phyloP scores from a whole-genome alignment of 2,113 vertebrate species.

The Riparia riparia region DNA sequence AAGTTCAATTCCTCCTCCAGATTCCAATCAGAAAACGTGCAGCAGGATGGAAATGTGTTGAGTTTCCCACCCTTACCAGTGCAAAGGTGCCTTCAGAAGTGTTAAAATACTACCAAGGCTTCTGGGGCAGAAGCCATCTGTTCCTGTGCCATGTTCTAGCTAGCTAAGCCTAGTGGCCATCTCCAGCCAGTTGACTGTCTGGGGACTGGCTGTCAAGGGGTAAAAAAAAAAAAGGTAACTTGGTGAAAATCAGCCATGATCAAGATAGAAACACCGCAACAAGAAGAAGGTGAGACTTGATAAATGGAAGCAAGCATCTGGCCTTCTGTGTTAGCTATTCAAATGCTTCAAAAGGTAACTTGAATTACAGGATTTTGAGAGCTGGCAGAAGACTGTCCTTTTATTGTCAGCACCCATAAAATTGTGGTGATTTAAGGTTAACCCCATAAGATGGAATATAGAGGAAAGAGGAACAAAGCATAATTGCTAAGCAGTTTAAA shows the following conservation, averaged over 20 bases:
- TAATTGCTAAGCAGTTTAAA: not conserved
- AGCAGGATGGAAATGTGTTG: not conserved
- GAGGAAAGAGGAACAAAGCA: not conserved
- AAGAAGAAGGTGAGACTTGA: not conserved
- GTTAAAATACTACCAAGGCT: not conserved
- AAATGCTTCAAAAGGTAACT: not conserved
- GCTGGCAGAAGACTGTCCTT: not conserved
- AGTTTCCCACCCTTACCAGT: not conserved
- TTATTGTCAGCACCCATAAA: not conserved
- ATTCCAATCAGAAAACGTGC: not conserved
- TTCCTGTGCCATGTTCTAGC: not conserved
- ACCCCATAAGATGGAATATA: not conserved
- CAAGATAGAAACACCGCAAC: not conserved
- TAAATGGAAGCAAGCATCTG: not conserved
- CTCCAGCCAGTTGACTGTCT: not conserved
- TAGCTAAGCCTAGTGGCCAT: not conserved
- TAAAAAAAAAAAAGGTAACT: not conserved
- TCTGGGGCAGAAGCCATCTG: not conserved
- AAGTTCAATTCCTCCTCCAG: slow-evolving; percentile 1
- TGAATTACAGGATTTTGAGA: not conserved
- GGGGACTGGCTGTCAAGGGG: not conserved
- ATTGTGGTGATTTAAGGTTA: not conserved
- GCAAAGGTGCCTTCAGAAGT: slow-evolving; percentile 16
- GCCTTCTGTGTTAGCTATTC: not conserved
- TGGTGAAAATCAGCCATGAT: not conserved